Evolutionary conservation across 1,140 invertebrate genomes (phyloP).

Genomic region (Cherax destructor): DNA sequence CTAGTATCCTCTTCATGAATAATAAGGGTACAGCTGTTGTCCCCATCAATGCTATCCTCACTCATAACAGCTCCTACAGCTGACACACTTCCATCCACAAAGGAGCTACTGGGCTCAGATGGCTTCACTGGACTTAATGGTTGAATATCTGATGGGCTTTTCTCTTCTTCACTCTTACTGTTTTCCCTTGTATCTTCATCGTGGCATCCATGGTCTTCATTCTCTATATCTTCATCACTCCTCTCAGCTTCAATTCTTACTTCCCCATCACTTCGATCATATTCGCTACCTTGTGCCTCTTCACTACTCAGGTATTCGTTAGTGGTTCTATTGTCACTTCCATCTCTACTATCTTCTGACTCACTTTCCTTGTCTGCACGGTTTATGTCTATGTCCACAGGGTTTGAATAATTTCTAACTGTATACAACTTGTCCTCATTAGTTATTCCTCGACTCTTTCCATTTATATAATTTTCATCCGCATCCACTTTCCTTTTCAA

Average conservation of each 20-base stretch:
- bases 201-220: not conserved
- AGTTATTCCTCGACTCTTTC: not conserved
- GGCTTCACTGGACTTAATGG: not conserved
- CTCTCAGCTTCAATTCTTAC: not conserved
- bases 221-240: not conserved
- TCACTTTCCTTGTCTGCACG: not conserved
- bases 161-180: not conserved
- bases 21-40: conserved; percentile 55
- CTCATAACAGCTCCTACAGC: conserved; percentile 29
- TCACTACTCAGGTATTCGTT: conserved; percentile 19
- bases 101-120: not conserved
- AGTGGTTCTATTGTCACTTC: not conserved
- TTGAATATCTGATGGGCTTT: not conserved
- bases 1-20: conserved; percentile 51
- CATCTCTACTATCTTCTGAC: not conserved
- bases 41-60: conserved; percentile 56
- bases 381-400: not conserved
- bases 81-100: not conserved
- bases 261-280: not conserved
- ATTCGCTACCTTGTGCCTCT: conserved; percentile 3
- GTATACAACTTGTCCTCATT: not conserved
- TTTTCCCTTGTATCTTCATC: conserved; percentile 4
- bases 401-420: too few relatives aligned
- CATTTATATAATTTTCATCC: not conserved
- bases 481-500: not conserved